A percentile compares a stretch with the other conserved stretches of the same genome.
phyloP scores from a whole-genome alignment of 1,140 invertebrate species.

The Macrocentrus cingulum region DNA sequence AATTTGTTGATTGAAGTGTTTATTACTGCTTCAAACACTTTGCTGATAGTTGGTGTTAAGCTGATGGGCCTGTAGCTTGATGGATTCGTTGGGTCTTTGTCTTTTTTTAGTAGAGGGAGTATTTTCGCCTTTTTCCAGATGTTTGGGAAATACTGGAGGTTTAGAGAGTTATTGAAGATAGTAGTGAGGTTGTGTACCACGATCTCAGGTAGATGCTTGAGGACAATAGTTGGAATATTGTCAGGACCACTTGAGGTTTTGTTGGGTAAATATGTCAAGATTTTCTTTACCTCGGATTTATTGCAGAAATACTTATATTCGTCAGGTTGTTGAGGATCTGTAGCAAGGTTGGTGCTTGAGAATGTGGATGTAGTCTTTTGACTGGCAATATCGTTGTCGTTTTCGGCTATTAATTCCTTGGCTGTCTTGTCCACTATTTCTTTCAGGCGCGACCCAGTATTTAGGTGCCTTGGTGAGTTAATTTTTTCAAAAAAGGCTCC shows the following conservation, averaged over 20 bases:
- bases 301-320: neutral
- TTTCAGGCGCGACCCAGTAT: neutral
- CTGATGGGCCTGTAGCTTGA: conserved; percentile 32
- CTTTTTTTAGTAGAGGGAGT: conserved; percentile 30
- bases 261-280: conserved; percentile 2
- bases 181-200: conserved; percentile 5
- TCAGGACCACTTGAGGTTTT: conserved; percentile 27
- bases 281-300: neutral
- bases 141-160: conserved; percentile 26
- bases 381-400: too few species aligned
- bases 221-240: conserved; percentile 21
- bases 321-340: neutral
- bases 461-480: conserved; percentile 13
- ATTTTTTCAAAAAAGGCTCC: conserved; percentile 15
- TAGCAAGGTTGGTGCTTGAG: too few species aligned
- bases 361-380: too few species aligned
- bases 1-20: neutral
- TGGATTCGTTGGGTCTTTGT: conserved; percentile 26
- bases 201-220: conserved; percentile 19
- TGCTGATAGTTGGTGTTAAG: conserved; percentile 31
- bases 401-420: neutral
- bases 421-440: conserved; percentile 2
- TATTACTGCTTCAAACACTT: neutral
- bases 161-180: conserved; percentile 26
- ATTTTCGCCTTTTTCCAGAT: conserved; percentile 34